Conservation (phyloP, 2,888 invertebrate genomes). For the Phengaris alcon region DNA sequence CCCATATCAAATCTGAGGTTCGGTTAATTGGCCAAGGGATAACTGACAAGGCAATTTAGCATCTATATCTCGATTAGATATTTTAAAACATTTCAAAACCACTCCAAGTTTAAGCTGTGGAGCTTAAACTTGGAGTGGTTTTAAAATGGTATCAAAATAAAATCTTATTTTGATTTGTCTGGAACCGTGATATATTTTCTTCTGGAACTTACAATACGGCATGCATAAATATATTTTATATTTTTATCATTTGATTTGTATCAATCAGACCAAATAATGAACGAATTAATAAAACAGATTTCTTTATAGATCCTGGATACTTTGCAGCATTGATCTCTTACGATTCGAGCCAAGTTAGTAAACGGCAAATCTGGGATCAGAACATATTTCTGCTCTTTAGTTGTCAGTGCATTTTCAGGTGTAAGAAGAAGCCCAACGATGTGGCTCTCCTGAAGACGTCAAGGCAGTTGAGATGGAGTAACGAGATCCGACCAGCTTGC, state of each 20-base stretch:
- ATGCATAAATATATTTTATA: too few species aligned
- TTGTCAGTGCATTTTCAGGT: neutral
- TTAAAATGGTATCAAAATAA: too few species aligned
- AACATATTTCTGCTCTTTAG: neutral
- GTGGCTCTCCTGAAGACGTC: conserved; percentile 86
- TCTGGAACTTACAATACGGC: neutral
- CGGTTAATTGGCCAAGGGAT: neutral
- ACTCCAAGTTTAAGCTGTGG: neutral
- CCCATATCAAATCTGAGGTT: neutral
- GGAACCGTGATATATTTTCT: neutral
- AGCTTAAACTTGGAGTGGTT: too few species aligned
- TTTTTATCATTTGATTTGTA: neutral
- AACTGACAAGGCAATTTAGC: neutral
- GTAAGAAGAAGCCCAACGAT: conserved; percentile 73
- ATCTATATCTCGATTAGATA: neutral
- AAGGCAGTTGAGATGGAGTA: conserved; percentile 83
- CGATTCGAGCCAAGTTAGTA: neutral
- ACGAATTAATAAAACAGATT: conserved; percentile 7
- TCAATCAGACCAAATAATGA: neutral
- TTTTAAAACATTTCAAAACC: neutral
- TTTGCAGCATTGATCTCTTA: conserved; percentile 2
- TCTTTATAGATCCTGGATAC: conserved; percentile 46
- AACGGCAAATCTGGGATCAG: neutral
- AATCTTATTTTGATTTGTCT: neutral
- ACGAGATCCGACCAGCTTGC: conserved; percentile 87